These are phyloP conservation scores for Chloropsis cyanopogon DNA, from an alignment of 2,113 vertebrate genomes.

Conservation along the genomic window DNA sequence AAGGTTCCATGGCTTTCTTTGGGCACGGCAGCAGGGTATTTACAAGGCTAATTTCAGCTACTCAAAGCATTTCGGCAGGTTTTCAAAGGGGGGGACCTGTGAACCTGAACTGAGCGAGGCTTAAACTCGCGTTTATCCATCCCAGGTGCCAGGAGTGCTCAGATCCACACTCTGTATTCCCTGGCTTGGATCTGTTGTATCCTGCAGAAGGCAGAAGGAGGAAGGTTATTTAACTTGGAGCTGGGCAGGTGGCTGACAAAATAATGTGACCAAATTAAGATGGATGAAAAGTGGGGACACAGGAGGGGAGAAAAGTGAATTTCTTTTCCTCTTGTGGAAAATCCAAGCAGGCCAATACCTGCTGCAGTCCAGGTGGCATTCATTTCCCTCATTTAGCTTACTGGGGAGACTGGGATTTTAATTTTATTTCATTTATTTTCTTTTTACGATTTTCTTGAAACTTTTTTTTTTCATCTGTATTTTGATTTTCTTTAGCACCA, in stretches of 20 bases:
- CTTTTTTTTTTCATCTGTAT: neutral
- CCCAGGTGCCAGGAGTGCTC: constrained; percentile 17
- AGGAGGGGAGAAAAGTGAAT: constrained; percentile 5
- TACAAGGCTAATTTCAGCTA: constrained; percentile 35
- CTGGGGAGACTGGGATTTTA: constrained; percentile 41
- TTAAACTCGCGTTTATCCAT: neutral
- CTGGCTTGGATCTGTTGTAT: neutral
- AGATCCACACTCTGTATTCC: neutral
- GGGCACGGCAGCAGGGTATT: neutral
- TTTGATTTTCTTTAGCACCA: constrained; percentile 44
- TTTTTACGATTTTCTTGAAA: constrained; percentile 23
- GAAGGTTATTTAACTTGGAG: constrained; percentile 59
- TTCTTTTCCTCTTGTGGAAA: constrained; percentile 39
- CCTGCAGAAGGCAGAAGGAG: constrained; percentile 3
- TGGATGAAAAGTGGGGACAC: constrained; percentile 44
- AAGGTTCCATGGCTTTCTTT: neutral
- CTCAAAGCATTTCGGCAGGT: constrained; percentile 22
- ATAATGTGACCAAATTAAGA: constrained; percentile 56
- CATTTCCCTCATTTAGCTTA: constrained; percentile 56
- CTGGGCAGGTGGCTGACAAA: constrained; percentile 49
- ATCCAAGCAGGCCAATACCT: constrained; percentile 50
- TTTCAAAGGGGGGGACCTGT: neutral
- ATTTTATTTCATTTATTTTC: constrained; percentile 33
- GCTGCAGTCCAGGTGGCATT: constrained; percentile 58
- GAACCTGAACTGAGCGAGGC: neutral